phyloP scores from a whole-genome alignment of 1,140 invertebrate species.

The Drosophila seguyi region DNA sequence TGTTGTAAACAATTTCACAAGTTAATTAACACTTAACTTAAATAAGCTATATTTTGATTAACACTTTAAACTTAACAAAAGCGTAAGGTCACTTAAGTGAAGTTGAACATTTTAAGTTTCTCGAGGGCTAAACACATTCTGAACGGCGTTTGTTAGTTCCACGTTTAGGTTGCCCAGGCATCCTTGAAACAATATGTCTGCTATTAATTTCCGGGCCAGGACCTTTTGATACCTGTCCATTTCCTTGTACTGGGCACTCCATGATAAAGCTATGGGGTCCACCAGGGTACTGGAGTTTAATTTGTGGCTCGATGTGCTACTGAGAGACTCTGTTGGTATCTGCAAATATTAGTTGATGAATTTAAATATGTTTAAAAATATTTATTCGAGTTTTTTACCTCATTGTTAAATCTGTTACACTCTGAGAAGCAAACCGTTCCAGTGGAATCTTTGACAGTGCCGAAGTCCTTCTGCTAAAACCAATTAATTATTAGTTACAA shows the following conservation, averaged over 20 bases:
- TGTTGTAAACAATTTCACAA: neutral
- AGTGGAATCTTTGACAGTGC: no score
- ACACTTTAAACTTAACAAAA: neutral
- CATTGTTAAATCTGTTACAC: neutral
- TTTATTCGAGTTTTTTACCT: neutral
- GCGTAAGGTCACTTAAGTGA: neutral
- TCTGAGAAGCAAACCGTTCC: neutral
- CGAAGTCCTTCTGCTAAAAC: neutral
- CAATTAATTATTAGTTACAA: neutral
- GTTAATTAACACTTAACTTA: neutral
- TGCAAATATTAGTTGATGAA: neutral
- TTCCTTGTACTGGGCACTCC: conserved; percentile 4
- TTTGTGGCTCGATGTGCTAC: neutral
- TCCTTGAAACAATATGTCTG: conserved; percentile 10
- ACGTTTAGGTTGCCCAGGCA: neutral
- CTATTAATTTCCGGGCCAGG: conserved; percentile 7
- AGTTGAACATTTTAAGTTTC: neutral
- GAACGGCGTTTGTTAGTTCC: neutral
- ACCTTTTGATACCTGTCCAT: conserved; percentile 3
- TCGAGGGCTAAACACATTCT: neutral
- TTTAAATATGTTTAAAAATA: no score
- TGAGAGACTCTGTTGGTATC: neutral
- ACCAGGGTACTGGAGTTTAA: neutral
- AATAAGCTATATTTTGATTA: neutral
- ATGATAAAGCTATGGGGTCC: conserved; percentile 1